A percentile compares a stretch with the other conserved stretches of the same genome.
Conservation (phyloP, 35 echinoderm and acorn worm species). For the Lytechinus variegatus region DNA sequence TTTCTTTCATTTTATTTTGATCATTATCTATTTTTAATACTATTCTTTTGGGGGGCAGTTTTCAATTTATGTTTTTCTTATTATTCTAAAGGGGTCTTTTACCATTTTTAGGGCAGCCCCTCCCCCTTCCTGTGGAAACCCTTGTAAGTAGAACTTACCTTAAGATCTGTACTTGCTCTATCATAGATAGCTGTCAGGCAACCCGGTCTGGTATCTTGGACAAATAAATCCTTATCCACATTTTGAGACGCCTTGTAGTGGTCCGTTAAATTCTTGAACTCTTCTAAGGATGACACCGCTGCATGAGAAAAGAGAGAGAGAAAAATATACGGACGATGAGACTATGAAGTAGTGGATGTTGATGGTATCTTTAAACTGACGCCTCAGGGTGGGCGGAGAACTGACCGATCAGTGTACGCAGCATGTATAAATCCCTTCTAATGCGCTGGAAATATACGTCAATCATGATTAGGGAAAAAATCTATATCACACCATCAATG, state of each 20-base stretch:
- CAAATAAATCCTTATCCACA: slow-evolving; percentile 34
- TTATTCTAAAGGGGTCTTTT: too few relatives aligned
- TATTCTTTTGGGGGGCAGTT: too few relatives aligned
- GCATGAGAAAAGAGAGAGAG: not conserved
- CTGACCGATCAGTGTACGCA: not conserved
- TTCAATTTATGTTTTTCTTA: too few relatives aligned
- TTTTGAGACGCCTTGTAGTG: slow-evolving; percentile 38
- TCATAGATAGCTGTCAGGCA: slow-evolving; percentile 30
- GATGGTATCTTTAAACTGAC: not conserved
- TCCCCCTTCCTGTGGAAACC: too few relatives aligned
- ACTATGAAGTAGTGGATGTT: not conserved
- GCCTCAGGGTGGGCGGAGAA: not conserved
- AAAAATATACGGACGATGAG: not conserved
- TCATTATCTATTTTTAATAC: too few relatives aligned
- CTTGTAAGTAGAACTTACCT: not conserved
- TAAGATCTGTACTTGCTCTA: slow-evolving; percentile 34
- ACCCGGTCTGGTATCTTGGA: slow-evolving; percentile 22
- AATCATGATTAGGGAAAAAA: not conserved
- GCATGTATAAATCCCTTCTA: not conserved
- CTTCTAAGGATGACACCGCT: slow-evolving; percentile 17
- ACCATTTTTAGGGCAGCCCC: too few relatives aligned
- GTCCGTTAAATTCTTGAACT: slow-evolving; percentile 31
- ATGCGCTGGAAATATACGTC: not conserved
- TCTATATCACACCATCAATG: not conserved
- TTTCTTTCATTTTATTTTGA: too few relatives aligned